Percentiles rank a stretch among this genome's conserved stretches.
These are phyloP conservation scores for Karalla daura DNA, from an alignment of 2,797 vertebrate genomes.

Conservation along the genomic window DNA sequence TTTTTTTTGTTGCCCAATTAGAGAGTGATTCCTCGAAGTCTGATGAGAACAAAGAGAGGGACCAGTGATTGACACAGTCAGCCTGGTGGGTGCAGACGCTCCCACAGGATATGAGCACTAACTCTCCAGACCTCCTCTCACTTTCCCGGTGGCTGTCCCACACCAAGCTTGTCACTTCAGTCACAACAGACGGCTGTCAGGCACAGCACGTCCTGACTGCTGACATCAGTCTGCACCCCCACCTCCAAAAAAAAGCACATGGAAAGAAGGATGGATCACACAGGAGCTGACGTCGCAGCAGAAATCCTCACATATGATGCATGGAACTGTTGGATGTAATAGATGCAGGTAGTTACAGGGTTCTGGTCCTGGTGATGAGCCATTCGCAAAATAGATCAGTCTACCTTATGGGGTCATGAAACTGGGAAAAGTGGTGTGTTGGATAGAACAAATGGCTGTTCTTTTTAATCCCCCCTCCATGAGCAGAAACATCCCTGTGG, in stretches of 20 bases:
- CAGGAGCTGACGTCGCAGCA: constrained; percentile 38
- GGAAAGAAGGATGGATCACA: constrained; percentile 42
- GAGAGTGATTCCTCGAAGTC: not conserved
- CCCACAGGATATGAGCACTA: constrained; percentile 16
- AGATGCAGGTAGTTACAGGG: constrained; percentile 27
- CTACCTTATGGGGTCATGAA: constrained; percentile 49
- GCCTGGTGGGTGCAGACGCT: constrained; percentile 8
- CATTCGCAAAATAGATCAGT: constrained; percentile 47
- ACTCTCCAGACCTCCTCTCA: constrained; percentile 11
- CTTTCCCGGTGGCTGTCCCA: constrained; percentile 26
- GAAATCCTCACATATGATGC: constrained; percentile 38
- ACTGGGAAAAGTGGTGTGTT: constrained; percentile 45
- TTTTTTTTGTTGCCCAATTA: not conserved
- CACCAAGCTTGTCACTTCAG: constrained; percentile 32
- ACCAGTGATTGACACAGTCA: constrained; percentile 22
- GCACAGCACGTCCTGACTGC: constrained; percentile 25
- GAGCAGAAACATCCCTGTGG: constrained; percentile 65
- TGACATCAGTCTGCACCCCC: constrained; percentile 15
- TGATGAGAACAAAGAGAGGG: constrained; percentile 12
- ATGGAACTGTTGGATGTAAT: constrained; percentile 34
- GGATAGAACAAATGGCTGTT: constrained; percentile 45
- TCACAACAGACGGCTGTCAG: constrained; percentile 52
- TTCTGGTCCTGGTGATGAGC: constrained; percentile 30
- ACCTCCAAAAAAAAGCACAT: constrained; percentile 24
- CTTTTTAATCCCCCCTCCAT: constrained; percentile 43